A percentile compares a stretch with the other conserved stretches of the same genome.
Conservation (phyloP, 2,888 invertebrate genomes). For the Sialis lutaria region DNA sequence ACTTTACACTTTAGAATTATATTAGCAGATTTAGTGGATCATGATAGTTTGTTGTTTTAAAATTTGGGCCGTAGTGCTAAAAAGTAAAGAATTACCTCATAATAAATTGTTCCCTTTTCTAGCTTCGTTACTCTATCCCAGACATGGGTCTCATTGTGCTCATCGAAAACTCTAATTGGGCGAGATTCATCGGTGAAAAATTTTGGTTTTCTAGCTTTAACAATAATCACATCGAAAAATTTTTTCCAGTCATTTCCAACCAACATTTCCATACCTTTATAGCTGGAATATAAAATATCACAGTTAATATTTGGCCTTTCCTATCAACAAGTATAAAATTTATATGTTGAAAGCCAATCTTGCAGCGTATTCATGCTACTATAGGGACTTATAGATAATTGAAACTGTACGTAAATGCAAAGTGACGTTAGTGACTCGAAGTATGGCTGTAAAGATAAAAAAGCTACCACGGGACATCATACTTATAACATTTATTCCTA, state of each 20-base stretch:
- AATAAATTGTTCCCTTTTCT: slow-evolving; percentile 79
- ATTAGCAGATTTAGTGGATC: background rate
- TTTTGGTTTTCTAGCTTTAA: slow-evolving; percentile 86
- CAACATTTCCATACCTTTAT: slow-evolving; percentile 80
- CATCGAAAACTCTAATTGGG: slow-evolving; percentile 79
- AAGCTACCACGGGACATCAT: too few species aligned
- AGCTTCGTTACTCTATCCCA: slow-evolving; percentile 83
- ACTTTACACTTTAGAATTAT: background rate
- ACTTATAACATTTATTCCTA: background rate
- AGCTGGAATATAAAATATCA: slow-evolving; percentile 34
- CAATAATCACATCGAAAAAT: slow-evolving; percentile 86
- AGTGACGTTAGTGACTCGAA: too few species aligned
- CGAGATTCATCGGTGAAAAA: slow-evolving; percentile 89
- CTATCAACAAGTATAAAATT: background rate
- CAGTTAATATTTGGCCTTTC: background rate
- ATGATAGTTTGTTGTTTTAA: background rate
- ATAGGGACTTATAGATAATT: too few species aligned
- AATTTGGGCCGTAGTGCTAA: too few species aligned
- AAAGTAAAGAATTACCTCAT: slow-evolving; percentile 45
- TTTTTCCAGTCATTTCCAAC: slow-evolving; percentile 79
- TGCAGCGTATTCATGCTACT: too few species aligned
- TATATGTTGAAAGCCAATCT: too few species aligned
- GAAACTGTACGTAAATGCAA: too few species aligned
- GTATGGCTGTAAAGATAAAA: too few species aligned
- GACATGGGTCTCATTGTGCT: slow-evolving; percentile 58